These are phyloP conservation scores for Ochropleura plecta DNA, from an alignment of 2,888 invertebrate genomes.

Conservation along the genomic window DNA sequence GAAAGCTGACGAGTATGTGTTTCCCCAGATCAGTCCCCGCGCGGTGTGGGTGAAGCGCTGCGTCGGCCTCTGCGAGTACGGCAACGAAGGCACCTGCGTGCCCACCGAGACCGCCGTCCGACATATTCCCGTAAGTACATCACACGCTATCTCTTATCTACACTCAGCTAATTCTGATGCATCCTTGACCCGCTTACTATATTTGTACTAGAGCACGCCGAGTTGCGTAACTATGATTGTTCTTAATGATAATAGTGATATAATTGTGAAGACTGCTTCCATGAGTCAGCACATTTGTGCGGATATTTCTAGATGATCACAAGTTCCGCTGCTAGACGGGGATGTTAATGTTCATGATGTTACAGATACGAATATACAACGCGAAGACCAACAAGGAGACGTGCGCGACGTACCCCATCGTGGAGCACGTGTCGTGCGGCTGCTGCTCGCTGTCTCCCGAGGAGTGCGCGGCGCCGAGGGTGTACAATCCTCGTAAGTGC, in stretches of 20 bases:
- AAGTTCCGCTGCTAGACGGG: conserved; percentile 10
- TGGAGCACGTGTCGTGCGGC: conserved; percentile 83
- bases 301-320: conserved; percentile 1
- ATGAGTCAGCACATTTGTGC: conserved; percentile 52
- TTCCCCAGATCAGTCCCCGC: conserved; percentile 85
- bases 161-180: conserved; percentile 70
- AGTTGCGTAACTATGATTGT: conserved; percentile 71
- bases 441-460: conserved; percentile 79
- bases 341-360: conserved; percentile 48
- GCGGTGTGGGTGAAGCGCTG: conserved; percentile 87
- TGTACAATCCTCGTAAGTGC: conserved; percentile 89
- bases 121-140: conserved; percentile 82
- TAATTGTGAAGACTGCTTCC: conserved; percentile 64
- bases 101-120: conserved; percentile 75
- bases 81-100: conserved; percentile 79
- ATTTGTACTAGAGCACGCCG: conserved; percentile 64
- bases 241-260: conserved; percentile 79
- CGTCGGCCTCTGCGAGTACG: conserved; percentile 84
- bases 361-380: conserved; percentile 84
- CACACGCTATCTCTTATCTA: conserved; percentile 75
- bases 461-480: conserved; percentile 78
- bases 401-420: conserved; percentile 82
- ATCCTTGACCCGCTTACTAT: conserved; percentile 85
- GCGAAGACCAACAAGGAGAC: conserved; percentile 82
- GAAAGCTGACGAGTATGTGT: conserved; percentile 69